Evolutionary conservation across 2,797 vertebrate species (phyloP).

Genomic region (Rhinoraja longicauda): DNA sequence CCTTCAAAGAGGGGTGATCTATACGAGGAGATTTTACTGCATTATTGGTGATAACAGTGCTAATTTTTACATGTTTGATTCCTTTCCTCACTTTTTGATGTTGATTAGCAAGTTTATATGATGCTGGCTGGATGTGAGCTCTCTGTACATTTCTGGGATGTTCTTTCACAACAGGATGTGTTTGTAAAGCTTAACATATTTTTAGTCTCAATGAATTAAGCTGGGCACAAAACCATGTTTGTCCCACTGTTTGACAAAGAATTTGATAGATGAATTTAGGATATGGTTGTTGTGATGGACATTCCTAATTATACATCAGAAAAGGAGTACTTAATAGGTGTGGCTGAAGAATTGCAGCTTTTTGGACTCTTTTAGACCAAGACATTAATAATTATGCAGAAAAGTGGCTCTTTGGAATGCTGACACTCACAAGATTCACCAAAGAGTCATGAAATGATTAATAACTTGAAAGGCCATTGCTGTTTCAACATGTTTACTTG

Average conservation of each 20-base stretch:
- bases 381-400: conserved; percentile 27
- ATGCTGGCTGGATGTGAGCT: not conserved
- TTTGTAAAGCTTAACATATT: not conserved
- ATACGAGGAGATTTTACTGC: not conserved
- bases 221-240: not conserved
- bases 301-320: not conserved
- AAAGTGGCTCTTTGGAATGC: conserved; percentile 14
- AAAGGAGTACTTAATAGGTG: not conserved
- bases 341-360: not conserved
- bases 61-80: not conserved
- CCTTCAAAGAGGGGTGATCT: not conserved
- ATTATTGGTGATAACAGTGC: not conserved
- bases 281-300: not conserved
- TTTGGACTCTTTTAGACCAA: not conserved
- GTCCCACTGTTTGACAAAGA: not conserved
- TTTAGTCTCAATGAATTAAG: not conserved
- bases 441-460: conserved; percentile 22
- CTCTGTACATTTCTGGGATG: not conserved
- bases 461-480: conserved; percentile 29
- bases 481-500: conserved; percentile 23
- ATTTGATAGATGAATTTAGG: not conserved
- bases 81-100: conserved; percentile 1
- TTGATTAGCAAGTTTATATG: not conserved
- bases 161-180: not conserved
- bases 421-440: conserved; percentile 6